Evolutionary conservation across 1,140 invertebrate genomes (phyloP).

Genomic region (Eupristina koningsbergeri): DNA sequence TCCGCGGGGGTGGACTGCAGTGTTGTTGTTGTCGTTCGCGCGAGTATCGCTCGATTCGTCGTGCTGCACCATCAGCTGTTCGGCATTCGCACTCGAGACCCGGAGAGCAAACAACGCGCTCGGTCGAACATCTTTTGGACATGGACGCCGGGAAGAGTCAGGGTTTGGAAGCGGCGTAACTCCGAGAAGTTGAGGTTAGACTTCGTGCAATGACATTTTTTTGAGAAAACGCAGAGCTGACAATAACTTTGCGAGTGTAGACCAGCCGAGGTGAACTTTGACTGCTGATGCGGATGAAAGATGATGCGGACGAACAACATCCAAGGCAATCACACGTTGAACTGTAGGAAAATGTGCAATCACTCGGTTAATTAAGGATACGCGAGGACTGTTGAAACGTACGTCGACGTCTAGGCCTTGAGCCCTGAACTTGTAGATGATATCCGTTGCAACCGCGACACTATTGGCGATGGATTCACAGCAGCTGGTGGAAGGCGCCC

Average conservation of each 20-base stretch:
- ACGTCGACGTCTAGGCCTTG: not conserved
- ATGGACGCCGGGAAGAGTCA: not conserved
- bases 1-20: conserved; percentile 43
- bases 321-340: not conserved
- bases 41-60: not conserved
- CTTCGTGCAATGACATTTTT: too few relatives aligned
- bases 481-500: conserved; percentile 60
- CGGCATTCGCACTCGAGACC: not conserved
- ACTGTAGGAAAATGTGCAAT: not conserved
- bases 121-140: not conserved
- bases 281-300: too few relatives aligned
- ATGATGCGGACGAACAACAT: not conserved
- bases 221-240: too few relatives aligned
- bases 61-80: not conserved
- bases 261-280: too few relatives aligned
- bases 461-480: conserved; percentile 64
- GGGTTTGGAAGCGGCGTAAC: not conserved
- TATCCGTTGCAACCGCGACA: conserved; percentile 2
- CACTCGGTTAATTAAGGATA: not conserved
- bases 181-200: too few relatives aligned
- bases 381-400: not conserved
- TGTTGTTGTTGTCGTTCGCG: not conserved
- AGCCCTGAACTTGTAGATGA: not conserved
- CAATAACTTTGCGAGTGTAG: too few relatives aligned
- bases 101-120: not conserved